Evolutionary conservation across 2,888 invertebrate genomes (phyloP).

Genomic region (Hirtodrosophila histrioides): DNA sequence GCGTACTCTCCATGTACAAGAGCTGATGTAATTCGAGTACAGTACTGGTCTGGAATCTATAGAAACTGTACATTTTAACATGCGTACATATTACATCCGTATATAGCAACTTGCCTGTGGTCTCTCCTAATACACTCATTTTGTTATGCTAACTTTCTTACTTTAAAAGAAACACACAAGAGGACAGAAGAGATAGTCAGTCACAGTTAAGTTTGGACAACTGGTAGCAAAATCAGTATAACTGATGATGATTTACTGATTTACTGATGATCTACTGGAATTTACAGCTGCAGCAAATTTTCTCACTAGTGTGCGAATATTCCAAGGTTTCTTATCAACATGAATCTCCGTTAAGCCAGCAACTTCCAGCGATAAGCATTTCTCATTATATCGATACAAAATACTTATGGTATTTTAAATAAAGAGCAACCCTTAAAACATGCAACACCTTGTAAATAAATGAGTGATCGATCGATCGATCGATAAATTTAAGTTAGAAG

Average conservation of each 20-base stretch:
- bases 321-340: too few species aligned
- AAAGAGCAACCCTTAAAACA: slow-evolving; percentile 14
- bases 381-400: slow-evolving; percentile 35
- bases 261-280: too few species aligned
- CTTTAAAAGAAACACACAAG: neutral
- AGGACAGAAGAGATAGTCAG: neutral
- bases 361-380: neutral
- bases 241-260: too few species aligned
- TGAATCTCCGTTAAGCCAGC: too few species aligned
- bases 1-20: slow-evolving; percentile 96
- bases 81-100: neutral
- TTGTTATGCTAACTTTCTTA: neutral
- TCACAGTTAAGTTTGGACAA: too few species aligned
- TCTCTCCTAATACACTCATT: slow-evolving; percentile 26
- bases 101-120: neutral
- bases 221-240: neutral
- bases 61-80: neutral
- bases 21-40: slow-evolving; percentile 96
- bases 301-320: too few species aligned
- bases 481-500: slow-evolving; percentile 49
- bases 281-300: too few species aligned
- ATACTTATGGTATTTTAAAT: neutral
- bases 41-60: slow-evolving; percentile 88
- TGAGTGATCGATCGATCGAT: slow-evolving; percentile 1
- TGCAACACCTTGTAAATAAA: neutral